These are phyloP conservation scores for Todus mexicanus DNA, from an alignment of 2,797 vertebrate genomes.

Conservation along the genomic window DNA sequence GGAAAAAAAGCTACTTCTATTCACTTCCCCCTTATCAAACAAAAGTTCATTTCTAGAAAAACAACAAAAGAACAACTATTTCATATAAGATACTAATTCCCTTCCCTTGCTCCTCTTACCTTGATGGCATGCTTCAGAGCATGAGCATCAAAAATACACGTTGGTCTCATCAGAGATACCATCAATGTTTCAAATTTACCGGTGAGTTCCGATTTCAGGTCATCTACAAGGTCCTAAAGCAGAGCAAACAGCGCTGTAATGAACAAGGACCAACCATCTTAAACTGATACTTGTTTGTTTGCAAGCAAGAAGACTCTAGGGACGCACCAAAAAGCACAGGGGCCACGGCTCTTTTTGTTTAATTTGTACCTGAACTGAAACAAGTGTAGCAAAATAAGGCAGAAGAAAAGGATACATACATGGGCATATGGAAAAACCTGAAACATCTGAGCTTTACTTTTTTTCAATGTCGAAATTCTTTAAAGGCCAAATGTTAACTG, in stretches of 20 bases:
- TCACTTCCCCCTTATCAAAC: neutral
- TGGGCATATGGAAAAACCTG: neutral
- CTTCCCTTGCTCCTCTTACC: slow-evolving; percentile 74
- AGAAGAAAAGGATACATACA: neutral
- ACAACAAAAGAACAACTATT: neutral
- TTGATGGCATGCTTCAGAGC: slow-evolving; percentile 91
- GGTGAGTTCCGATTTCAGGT: slow-evolving; percentile 90
- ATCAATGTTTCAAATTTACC: slow-evolving; percentile 90
- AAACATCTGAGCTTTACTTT: neutral
- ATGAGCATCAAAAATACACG: slow-evolving; percentile 81
- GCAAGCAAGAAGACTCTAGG: neutral
- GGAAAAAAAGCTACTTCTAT: neutral
- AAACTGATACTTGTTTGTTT: neutral
- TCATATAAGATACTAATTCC: neutral
- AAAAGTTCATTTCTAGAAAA: neutral
- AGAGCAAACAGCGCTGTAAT: neutral
- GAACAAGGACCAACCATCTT: neutral
- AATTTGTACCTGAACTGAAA: neutral
- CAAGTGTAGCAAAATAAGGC: neutral
- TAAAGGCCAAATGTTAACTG: neutral
- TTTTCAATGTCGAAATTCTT: neutral
- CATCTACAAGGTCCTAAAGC: slow-evolving; percentile 85
- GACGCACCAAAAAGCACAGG: neutral
- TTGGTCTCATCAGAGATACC: slow-evolving; percentile 87
- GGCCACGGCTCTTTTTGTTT: neutral